Base-by-base conservation (phyloP, 2,797 vertebrate species). In the Loris lydekkerianus region DNA sequence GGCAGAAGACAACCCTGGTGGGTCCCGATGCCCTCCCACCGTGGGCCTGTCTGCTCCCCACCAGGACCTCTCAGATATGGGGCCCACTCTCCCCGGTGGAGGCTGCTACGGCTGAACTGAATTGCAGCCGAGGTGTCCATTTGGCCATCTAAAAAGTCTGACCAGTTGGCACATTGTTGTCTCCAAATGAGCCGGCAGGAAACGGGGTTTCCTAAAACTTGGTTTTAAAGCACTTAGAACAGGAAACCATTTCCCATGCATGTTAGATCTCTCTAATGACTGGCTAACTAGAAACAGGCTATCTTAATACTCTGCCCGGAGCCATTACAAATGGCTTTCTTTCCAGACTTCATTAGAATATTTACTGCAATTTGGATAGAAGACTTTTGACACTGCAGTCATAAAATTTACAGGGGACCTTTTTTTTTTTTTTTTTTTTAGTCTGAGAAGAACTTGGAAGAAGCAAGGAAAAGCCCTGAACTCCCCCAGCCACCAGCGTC, bases 191-290 rank as follows among this genome's bases (percentile, higher is more conserved):
- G 99, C 98, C 77, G 98, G 99, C 99, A 99, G 99, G 99, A 99
- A 99, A 99, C 99, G 98, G 99, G 98, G 98, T 98, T 99, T 99
- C 99, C 99, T 99, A 99, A 99, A 99, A 99, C 99, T 99, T 98
- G 98, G 99, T 99, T 99, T 99, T 99, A 99, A 98, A 99, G 99
- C 99, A 99, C 99, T 99, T 98, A 98, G 99, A 99, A 99, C 99
- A 99, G 99, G 99, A 99, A 99, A 98, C 99, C 99, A 99, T 99
- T 99, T 99, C 98, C 99, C 98, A 98, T 98, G 99, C 98, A 99
- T 98, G 99, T 99, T 99, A 99, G 99, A 99, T 99, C 99, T 99
- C 99, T 99, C 99, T 99, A 99, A 99, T 99, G 99, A 99, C 99
- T 99, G 99, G 98, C 99, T 99, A 99, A 99, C 99, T 99, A 99